Percentiles rank a stretch among this genome's conserved stretches.
Evolutionary conservation across 2,888 invertebrate species (phyloP).

Genomic region (Scaeva pyrastri): DNA sequence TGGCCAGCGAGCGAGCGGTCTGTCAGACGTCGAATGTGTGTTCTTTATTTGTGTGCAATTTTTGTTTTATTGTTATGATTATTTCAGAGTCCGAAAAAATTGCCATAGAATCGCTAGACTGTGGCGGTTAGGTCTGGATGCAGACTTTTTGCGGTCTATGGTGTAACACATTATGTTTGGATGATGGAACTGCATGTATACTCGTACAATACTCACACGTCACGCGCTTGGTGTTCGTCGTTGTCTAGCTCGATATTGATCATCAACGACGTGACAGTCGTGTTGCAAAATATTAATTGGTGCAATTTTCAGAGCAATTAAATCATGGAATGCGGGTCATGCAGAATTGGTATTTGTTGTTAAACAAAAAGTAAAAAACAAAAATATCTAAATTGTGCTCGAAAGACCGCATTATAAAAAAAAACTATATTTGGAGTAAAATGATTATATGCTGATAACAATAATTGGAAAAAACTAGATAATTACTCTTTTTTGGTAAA

Average conservation of each 20-base stretch:
- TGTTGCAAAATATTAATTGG: slow-evolving; percentile 72
- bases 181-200: slow-evolving; percentile 34
- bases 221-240: not conserved
- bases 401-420: not conserved
- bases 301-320: slow-evolving; percentile 71
- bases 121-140: slow-evolving; percentile 72
- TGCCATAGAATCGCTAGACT: slow-evolving; percentile 55
- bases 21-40: slow-evolving; percentile 16
- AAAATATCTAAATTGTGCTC: not conserved
- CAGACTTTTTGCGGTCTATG: slow-evolving; percentile 55
- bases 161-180: slow-evolving; percentile 55
- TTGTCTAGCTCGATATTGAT: slow-evolving; percentile 31
- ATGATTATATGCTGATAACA: not conserved
- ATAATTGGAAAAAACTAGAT: too few species aligned
- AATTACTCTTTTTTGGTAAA: too few species aligned
- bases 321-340: slow-evolving; percentile 66
- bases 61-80: slow-evolving; percentile 70
- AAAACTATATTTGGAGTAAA: slow-evolving; percentile 11
- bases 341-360: slow-evolving; percentile 24
- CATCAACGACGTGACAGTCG: slow-evolving; percentile 52
- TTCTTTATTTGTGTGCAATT: slow-evolving; percentile 58
- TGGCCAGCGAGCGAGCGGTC: not conserved
- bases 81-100: slow-evolving; percentile 42
- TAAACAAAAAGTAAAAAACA: not conserved
- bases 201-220: too few species aligned